Percentiles rank a stretch among this genome's conserved stretches.
Conservation (phyloP, 2,797 vertebrate genomes). For the Scomberomorus guttatus region DNA sequence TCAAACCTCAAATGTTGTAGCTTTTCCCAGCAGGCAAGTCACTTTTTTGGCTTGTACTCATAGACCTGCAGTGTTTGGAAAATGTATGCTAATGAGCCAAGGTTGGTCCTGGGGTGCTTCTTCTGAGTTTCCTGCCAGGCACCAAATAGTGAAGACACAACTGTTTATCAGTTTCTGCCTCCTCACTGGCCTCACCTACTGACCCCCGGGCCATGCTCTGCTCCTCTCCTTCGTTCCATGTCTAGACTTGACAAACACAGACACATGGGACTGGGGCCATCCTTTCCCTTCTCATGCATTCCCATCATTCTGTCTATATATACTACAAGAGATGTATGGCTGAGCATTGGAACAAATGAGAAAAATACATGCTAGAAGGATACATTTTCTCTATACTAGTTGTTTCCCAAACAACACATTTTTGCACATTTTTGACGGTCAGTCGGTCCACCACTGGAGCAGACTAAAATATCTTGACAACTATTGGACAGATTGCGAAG, state of each 20-base stretch:
- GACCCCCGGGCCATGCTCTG: constrained; percentile 58
- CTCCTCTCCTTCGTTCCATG: constrained; percentile 44
- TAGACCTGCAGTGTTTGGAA: constrained; percentile 51
- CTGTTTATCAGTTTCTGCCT: constrained; percentile 57
- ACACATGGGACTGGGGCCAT: constrained; percentile 52
- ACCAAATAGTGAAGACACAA: constrained; percentile 71
- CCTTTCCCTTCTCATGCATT: constrained; percentile 28
- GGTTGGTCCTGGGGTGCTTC: constrained; percentile 38
- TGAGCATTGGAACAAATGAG: not conserved
- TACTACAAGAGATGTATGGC: not conserved
- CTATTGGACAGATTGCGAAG: not conserved
- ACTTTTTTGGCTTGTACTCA: constrained; percentile 61
- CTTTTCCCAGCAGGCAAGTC: constrained; percentile 52
- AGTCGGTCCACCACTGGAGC: too few relatives aligned
- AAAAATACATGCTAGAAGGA: not conserved
- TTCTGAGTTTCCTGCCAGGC: constrained; percentile 53
- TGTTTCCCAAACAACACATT: not conserved
- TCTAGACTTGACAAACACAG: constrained; percentile 83
- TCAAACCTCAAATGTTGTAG: constrained; percentile 36
- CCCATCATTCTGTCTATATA: constrained; percentile 8
- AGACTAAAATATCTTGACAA: not conserved
- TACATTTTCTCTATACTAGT: not conserved
- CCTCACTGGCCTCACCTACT: constrained; percentile 63
- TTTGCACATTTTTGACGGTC: not conserved
- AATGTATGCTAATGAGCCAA: constrained; percentile 63